phyloP scores from a whole-genome alignment of 2,888 invertebrate genomes.

The Busseola fusca region DNA sequence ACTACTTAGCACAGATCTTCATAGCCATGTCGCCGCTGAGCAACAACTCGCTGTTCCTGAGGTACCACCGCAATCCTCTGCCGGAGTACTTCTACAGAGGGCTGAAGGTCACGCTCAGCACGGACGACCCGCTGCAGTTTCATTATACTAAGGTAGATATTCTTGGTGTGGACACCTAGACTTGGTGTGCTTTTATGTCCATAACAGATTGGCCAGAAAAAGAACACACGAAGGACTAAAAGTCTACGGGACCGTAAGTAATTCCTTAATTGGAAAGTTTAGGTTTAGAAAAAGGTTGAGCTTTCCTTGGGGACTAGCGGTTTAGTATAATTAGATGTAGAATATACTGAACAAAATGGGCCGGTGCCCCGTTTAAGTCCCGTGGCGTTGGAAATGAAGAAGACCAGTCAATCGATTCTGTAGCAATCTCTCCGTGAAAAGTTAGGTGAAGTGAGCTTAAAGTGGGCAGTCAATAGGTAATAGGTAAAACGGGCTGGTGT shows the following conservation, averaged over 20 bases:
- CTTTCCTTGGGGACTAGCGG: too few species aligned
- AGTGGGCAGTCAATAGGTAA: too few species aligned
- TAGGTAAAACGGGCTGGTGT: too few species aligned
- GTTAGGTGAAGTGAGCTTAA: too few species aligned
- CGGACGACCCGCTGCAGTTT: conserved; percentile 99
- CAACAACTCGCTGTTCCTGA: conserved; percentile 99
- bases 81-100: conserved; percentile 99
- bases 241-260: not conserved
- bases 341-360: not conserved
- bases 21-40: conserved; percentile 99
- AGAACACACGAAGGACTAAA: not conserved
- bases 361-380: too few species aligned
- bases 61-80: conserved; percentile 99
- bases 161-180: not conserved
- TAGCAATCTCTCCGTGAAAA: too few species aligned
- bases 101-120: conserved; percentile 97
- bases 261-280: not conserved
- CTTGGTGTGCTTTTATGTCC: too few species aligned
- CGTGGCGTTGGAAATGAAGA: too few species aligned
- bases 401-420: too few species aligned
- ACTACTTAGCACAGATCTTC: conserved; percentile 98
- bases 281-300: not conserved
- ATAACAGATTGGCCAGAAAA: too few species aligned
- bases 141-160: conserved; percentile 99
- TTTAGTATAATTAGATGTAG: not conserved